Evolutionary conservation across 2,888 invertebrate species (phyloP), one percentile per base, ranked within the genome.

Genomic region (Smittia aterrima): DNA sequence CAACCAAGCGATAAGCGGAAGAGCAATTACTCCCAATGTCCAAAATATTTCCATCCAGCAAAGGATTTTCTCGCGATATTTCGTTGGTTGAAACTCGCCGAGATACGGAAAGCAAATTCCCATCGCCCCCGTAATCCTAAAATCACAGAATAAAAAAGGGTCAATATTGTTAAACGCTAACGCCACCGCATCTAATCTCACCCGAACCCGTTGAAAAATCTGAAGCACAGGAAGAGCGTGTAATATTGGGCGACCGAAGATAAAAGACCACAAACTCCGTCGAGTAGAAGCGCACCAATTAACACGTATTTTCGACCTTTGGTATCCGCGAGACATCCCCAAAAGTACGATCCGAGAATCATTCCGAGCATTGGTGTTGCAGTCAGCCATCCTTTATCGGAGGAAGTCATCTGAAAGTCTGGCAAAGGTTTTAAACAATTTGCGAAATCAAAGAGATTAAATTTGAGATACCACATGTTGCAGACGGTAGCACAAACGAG

Each of bases 31-130:
- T 76, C 92, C 92, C 66, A 91, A 82, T 40, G 91, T 91, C 92
- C 92, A 92, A 83, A 92, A 92, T 84, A 92, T 85, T 85, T 92
- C 92, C 91, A 92, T 91, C 91, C 92, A 91, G 82, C 92, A 91
- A 75, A 92, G 86, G 79, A 91, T 90, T 78, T 89, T 91, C 81
- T 92, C 92, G 80, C 92, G 86, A 82, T 90, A 89, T 82, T 89
- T 90, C 75, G 90, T 90, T 54, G 90, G 89, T 79, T 92, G 92
- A 82, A 92, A 92, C 83, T 92, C 92, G 76, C 92, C 92, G 78
- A 92, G 84, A 82, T 92, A 92, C 0, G 92, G 91, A 83, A 92
- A 92, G 78, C 90, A 90, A 79, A 92, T 90, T 78, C 92, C 91
- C 90, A 92, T 91, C 74, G 92, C 91, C 73, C 92, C 92, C 68